Evolutionary conservation across 2,113 vertebrate species (phyloP).

Genomic region (Coptodon rendalli): DNA sequence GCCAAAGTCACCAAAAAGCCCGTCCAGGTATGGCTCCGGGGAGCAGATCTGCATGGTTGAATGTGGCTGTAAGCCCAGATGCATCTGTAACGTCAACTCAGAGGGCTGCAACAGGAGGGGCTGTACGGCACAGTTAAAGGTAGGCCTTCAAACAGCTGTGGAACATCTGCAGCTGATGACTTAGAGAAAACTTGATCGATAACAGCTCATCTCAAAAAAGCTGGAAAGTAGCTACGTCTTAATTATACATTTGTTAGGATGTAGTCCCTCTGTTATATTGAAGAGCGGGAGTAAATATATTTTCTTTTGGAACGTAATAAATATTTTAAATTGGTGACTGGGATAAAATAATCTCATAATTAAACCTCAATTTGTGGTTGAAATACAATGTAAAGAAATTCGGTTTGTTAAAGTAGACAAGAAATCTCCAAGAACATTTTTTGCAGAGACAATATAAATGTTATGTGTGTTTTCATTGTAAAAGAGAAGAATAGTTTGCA

Average conservation of each 20-base stretch:
- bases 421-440: neutral
- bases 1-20: neutral
- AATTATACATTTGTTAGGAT: neutral
- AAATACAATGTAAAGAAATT: neutral
- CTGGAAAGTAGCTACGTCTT: neutral
- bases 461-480: neutral
- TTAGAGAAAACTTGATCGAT: neutral
- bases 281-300: neutral
- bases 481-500: neutral
- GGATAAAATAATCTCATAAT: neutral
- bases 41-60: conserved; percentile 54
- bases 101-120: neutral
- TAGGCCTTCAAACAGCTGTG: neutral
- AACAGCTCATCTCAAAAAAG: neutral
- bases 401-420: neutral
- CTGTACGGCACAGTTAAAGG: neutral
- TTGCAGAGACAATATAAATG: neutral
- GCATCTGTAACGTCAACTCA: neutral
- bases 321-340: neutral
- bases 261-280: neutral
- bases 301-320: neutral
- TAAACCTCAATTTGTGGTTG: neutral
- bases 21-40: neutral
- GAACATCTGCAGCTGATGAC: neutral
- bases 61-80: neutral